A percentile compares a stretch with the other conserved stretches of the same genome.
Conservation (phyloP, 2,888 invertebrate genomes). For the Netelia inedita region DNA sequence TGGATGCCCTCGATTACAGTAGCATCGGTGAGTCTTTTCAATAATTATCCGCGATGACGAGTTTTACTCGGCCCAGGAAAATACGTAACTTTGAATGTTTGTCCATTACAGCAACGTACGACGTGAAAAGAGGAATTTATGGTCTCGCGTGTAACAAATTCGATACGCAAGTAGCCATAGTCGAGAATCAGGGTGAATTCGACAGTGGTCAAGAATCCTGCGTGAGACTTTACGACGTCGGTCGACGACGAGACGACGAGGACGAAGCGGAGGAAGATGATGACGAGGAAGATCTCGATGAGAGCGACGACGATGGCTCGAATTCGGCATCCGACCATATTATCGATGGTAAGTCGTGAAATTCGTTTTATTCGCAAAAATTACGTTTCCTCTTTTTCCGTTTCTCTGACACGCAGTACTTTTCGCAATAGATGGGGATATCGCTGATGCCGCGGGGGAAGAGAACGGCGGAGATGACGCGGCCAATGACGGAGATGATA, state of each 20-base stretch:
- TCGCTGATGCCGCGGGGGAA: conserved; percentile 75
- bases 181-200: conserved; percentile 95
- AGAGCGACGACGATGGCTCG: conserved; percentile 87
- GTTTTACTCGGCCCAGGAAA: too few relatives aligned
- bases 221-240: conserved; percentile 97
- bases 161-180: conserved; percentile 95
- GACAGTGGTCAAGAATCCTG: conserved; percentile 95
- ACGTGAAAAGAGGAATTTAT: conserved; percentile 96
- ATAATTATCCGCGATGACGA: not conserved
- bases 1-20: conserved; percentile 97
- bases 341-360: conserved; percentile 80
- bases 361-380: conserved; percentile 7
- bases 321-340: conserved; percentile 85
- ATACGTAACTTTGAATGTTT: too few relatives aligned
- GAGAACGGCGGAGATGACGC: conserved; percentile 75
- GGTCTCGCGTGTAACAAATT: conserved; percentile 93
- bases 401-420: conserved; percentile 2
- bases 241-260: conserved; percentile 93
- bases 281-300: conserved; percentile 87
- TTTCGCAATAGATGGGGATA: conserved; percentile 72
- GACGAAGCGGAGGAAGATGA: conserved; percentile 93
- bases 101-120: conserved; percentile 91
- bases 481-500: conserved; percentile 75
- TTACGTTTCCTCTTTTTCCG: not conserved
- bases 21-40: conserved; percentile 90